These are phyloP conservation scores for Rafetus swinhoei DNA, from an alignment of 2,113 vertebrate genomes.

Conservation along the genomic window DNA sequence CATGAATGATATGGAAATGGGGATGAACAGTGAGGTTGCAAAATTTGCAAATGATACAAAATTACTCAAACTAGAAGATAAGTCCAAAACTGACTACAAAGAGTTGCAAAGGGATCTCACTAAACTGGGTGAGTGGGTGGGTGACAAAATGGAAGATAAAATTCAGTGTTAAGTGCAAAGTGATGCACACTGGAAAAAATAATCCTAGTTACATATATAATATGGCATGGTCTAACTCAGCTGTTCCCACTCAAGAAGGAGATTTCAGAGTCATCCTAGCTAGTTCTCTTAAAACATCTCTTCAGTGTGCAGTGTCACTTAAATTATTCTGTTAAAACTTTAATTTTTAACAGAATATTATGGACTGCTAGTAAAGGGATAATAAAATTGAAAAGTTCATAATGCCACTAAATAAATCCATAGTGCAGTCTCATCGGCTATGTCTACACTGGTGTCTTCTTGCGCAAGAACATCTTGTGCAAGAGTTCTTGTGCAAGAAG, in stretches of 20 bases:
- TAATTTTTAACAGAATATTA: background rate
- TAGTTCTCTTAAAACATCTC: background rate
- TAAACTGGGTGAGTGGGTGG: background rate
- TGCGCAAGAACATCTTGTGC: too few species aligned
- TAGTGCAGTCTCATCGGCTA: background rate
- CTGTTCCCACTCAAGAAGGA: background rate
- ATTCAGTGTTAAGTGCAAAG: background rate
- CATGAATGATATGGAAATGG: background rate
- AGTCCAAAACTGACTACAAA: background rate
- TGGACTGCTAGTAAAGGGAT: background rate
- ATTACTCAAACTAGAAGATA: background rate
- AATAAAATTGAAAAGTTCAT: background rate
- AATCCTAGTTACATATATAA: background rate
- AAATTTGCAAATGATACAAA: background rate
- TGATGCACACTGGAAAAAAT: background rate
- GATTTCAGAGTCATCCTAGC: background rate
- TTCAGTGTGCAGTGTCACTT: background rate
- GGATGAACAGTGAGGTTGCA: background rate
- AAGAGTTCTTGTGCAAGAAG: too few species aligned
- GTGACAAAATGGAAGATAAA: background rate
- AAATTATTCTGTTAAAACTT: background rate
- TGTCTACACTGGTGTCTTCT: too few species aligned
- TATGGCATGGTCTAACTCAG: background rate
- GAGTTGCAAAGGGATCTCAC: background rate
- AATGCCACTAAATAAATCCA: background rate